phyloP scores from a whole-genome alignment of 2,113 vertebrate genomes.

The Mesocricetus auratus region DNA sequence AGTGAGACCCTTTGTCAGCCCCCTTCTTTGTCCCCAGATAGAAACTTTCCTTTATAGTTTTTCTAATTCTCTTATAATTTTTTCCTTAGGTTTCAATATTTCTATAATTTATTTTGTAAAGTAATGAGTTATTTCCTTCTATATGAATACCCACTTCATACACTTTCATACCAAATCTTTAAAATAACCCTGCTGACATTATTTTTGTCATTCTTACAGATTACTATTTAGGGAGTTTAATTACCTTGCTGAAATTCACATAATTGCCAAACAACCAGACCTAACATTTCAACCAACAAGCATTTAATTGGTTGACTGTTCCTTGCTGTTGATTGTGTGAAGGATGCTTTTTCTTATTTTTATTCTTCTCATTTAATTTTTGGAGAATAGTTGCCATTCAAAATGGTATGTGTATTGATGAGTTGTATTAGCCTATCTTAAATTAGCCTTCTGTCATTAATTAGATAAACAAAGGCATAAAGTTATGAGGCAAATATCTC shows the following conservation, averaged over 20 bases:
- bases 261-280: background rate
- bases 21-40: background rate
- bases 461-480: slow-evolving; percentile 38
- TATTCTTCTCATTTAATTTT: slow-evolving; percentile 40
- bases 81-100: slow-evolving; percentile 38
- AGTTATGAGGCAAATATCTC: slow-evolving; percentile 40
- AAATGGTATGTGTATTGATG: background rate
- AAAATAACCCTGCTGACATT: slow-evolving; percentile 19
- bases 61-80: background rate
- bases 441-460: slow-evolving; percentile 8
- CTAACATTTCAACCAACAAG: slow-evolving; percentile 2
- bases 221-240: slow-evolving; percentile 16
- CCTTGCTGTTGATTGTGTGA: background rate
- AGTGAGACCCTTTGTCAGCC: background rate
- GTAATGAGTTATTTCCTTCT: background rate
- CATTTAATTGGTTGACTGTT: background rate
- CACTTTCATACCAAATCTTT: background rate
- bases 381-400: slow-evolving; percentile 22
- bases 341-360: slow-evolving; percentile 4
- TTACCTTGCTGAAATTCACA: background rate
- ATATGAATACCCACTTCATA: background rate
- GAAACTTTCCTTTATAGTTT: background rate
- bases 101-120: slow-evolving; percentile 44
- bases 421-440: slow-evolving; percentile 26
- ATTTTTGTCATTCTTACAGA: slow-evolving; percentile 54